Evolutionary conservation across 2,797 vertebrate genomes (phyloP), one percentile per base, ranked within the genome.

Genomic region (Monodelphis domestica): DNA sequence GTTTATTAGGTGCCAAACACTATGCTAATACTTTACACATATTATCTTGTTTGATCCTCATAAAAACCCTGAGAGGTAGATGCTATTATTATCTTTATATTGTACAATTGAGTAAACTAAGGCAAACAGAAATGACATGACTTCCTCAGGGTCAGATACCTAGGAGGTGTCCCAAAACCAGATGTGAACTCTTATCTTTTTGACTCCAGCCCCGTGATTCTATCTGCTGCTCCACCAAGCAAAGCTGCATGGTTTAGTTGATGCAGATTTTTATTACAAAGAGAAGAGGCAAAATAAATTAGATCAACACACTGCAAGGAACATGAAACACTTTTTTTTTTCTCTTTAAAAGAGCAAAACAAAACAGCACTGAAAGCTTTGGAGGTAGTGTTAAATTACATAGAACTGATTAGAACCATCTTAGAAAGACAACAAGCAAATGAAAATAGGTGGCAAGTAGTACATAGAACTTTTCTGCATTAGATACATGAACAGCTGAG

Each of bases 401-500:
- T 87, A 94, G 38, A 90, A 70, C 94, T 95, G 53, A 15, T 92
- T 21, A 89, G 38, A 92, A 96, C 70, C 87, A 90, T 88, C 90
- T n/a, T 95, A 33, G 55, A 84, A 93, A 91, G 45, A 54, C 63
- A 87, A 17, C 28, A 84, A 93, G 70, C 95, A 54, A 96, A 63
- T 94, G 56, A 29, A 95, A 97, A 94, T 78, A 53, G 89, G 93
- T 94, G 96, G 84, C 94, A 54, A 91, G 89, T 88, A 97, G 87
- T 91, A 93, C 93, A 95, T 95, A 89, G 95, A 89, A 4, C 1
- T 97, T 95, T 91, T 33, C 94, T 95, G n/a, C 93, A 0, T 92
- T 96, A 94, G 95, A 91, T 94, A 91, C 57, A 54, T 87, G 95
- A 95, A 92, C 91, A 97, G 95, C 94, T 97, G 93, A 98, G 97